Percentiles rank a stretch among this genome's conserved stretches.
These are phyloP conservation scores for Parapsyche elsis DNA, from an alignment of 1,140 invertebrate species.

Conservation along the genomic window DNA sequence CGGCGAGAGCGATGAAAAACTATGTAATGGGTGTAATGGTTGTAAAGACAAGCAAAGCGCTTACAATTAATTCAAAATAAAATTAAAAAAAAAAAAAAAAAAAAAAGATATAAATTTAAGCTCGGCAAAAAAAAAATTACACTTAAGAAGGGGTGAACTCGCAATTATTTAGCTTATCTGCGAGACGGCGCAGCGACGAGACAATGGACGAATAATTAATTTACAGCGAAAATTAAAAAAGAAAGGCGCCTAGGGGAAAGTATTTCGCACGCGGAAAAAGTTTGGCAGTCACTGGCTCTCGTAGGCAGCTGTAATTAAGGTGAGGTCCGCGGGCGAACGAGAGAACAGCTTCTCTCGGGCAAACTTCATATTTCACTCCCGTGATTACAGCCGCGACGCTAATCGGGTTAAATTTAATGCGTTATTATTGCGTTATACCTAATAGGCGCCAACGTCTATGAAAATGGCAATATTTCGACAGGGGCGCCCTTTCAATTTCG, in stretches of 20 bases:
- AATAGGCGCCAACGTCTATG: conserved; percentile 15
- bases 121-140: neutral
- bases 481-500: conserved; percentile 3
- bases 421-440: conserved; percentile 33
- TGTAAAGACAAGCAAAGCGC: neutral
- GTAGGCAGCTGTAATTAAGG: conserved; percentile 32
- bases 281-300: neutral
- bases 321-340: conserved; percentile 2
- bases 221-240: conserved; percentile 1
- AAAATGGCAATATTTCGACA: conserved; percentile 1
- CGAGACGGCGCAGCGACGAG: conserved; percentile 5
- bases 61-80: neutral
- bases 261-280: too few species aligned
- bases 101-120: neutral
- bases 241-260: neutral
- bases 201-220: conserved; percentile 29
- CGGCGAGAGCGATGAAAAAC: too few species aligned
- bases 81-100: neutral
- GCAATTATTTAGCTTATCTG: conserved; percentile 27
- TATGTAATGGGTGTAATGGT: too few species aligned
- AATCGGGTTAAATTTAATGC: conserved; percentile 43
- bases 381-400: conserved; percentile 24
- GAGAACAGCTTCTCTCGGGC: neutral
- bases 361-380: conserved; percentile 38
- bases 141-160: conserved; percentile 13